These are phyloP conservation scores for Lepidostoma basale DNA, from an alignment of 1,140 invertebrate species.

Conservation along the genomic window DNA sequence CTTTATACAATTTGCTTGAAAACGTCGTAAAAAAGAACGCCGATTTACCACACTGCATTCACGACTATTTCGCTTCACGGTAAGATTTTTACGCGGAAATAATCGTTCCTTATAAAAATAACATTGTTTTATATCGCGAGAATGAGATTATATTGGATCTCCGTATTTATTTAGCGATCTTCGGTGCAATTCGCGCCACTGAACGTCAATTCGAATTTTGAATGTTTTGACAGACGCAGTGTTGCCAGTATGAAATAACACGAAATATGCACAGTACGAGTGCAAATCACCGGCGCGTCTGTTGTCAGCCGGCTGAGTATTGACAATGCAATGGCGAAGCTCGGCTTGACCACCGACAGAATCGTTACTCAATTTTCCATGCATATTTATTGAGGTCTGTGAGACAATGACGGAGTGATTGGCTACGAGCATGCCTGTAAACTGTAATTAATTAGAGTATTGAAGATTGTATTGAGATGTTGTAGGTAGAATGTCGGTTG, in stretches of 20 bases:
- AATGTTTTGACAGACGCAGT: not conserved
- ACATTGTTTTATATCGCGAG: not conserved
- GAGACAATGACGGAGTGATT: conserved; percentile 3
- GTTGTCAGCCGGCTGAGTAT: not conserved
- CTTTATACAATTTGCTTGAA: not conserved
- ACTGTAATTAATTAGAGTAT: not conserved
- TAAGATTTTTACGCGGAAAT: conserved; percentile 5
- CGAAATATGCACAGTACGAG: not conserved
- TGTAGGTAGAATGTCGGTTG: no score
- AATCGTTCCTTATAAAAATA: not conserved
- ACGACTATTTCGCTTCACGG: not conserved
- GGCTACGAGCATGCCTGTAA: conserved; percentile 2
- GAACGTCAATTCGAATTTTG: not conserved
- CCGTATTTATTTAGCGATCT: not conserved
- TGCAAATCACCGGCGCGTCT: conserved; percentile 3
- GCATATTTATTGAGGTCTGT: conserved; percentile 20
- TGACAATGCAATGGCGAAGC: conserved; percentile 14
- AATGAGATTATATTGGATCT: not conserved
- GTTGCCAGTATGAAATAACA: not conserved
- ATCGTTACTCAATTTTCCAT: not conserved
- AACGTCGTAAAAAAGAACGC: not conserved
- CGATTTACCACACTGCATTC: not conserved
- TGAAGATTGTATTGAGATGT: not conserved
- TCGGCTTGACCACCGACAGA: not conserved
- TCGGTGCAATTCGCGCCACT: not conserved